Evolutionary conservation across 2,113 vertebrate genomes (phyloP).

Genomic region (Clupea harengus): DNA sequence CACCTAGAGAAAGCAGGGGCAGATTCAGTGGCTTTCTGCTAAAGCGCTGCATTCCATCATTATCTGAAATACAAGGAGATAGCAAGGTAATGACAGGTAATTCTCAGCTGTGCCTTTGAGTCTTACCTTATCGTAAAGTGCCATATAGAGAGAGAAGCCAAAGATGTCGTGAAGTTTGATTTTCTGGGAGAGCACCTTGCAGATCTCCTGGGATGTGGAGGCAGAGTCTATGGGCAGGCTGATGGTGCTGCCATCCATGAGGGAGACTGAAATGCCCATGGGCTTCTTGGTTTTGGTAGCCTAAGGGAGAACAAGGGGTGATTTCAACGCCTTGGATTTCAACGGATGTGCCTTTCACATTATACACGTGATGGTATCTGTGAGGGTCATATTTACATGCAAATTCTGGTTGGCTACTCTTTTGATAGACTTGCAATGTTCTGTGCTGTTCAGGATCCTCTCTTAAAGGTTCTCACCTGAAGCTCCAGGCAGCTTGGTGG

Average conservation of each 20-base stretch:
- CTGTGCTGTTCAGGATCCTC: background rate
- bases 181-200: conserved; percentile 77
- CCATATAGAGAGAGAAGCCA: conserved; percentile 90
- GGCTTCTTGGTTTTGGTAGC: conserved; percentile 89
- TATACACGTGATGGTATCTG: too few species aligned
- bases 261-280: conserved; percentile 75
- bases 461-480: conserved; percentile 72
- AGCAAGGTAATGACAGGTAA: background rate
- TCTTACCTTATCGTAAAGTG: conserved; percentile 88
- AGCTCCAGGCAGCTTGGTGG: conserved; percentile 92
- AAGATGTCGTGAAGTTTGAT: conserved; percentile 79
- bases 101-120: background rate
- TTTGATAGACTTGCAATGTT: background rate
- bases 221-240: conserved; percentile 85
- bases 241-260: conserved; percentile 81
- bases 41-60: background rate
- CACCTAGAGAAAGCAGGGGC: conserved; percentile 65
- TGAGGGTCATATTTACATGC: background rate
- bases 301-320: conserved; percentile 59
- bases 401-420: background rate
- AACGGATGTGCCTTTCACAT: background rate
- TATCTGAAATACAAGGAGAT: background rate
- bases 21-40: background rate
- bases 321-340: background rate
- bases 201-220: conserved; percentile 86